Evolutionary conservation across 2,797 vertebrate species (phyloP), one percentile per base, ranked within the genome.

Genomic region (Pipistrellus kuhlii): DNA sequence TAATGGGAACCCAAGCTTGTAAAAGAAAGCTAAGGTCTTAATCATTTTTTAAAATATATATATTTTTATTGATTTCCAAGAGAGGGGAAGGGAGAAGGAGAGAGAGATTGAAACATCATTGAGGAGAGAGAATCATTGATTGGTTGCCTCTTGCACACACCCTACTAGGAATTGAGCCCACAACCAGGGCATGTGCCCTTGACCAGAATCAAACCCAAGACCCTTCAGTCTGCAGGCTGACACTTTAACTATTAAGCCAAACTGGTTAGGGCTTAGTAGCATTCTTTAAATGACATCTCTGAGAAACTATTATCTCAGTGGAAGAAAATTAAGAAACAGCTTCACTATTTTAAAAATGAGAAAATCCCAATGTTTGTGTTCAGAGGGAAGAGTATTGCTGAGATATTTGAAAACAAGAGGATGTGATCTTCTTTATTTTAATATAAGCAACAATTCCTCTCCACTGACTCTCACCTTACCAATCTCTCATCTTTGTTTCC

Each of bases 281-380:
- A 15, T 90, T 77, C 15, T 85, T 89, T 90, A 35, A 66, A 92
- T 86, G 35, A 30, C 62, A 35, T 46, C 23, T 93, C 17, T 57
- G 17, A 80, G 38, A 35, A 94, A 78, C n/a, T 88, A 25, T 32
- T 51, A 2, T 14, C 8, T 89, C 30, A 15, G 7, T 64, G 13
- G 68, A 95, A 94, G 18, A 69, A 90, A 91, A 71, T 78, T 71
- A 72, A 96, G 18, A 93, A 88, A 62, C 4, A 73, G 1, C 2
- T 76, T 95, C 68, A 77, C 71, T 57, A 76, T 48, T 44, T 82
- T 77, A 64, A 75, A 86, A 46, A 4, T n/a, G 35, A 17, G 44
- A 41, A 27, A 82, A 41, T 17, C 14, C 1, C 4, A 38, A 27
- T 32, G 76, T 69, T 53, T 86, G 12, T 82, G 21, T 75, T 87